Evolutionary conservation across 2,113 vertebrate species (phyloP).

Genomic region (Cyanoliseus patagonus): DNA sequence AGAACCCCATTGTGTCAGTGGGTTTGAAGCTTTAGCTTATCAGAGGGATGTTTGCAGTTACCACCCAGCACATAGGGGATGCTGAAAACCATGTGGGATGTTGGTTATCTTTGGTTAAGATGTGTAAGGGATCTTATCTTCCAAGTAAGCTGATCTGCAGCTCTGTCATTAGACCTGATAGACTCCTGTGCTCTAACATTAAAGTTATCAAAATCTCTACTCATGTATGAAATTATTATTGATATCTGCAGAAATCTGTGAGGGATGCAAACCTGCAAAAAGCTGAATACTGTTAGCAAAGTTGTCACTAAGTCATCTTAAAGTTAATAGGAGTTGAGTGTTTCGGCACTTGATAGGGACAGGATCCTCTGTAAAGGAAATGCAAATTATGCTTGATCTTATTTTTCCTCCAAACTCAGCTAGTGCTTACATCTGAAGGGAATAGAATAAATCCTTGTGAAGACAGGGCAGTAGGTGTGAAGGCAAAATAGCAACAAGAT

Average conservation of each 20-base stretch:
- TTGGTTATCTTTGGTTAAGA: background rate
- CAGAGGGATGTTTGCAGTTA: background rate
- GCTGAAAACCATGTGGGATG: background rate
- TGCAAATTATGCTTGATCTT: background rate
- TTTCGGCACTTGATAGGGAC: background rate
- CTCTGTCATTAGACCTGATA: background rate
- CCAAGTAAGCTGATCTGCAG: background rate
- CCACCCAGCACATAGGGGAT: background rate
- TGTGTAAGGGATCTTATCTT: background rate
- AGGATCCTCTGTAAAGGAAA: background rate
- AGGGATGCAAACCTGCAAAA: background rate
- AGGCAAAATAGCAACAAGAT: background rate
- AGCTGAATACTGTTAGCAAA: background rate
- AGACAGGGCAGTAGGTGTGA: background rate
- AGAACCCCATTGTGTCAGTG: background rate
- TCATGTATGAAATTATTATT: background rate
- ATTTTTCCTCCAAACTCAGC: background rate
- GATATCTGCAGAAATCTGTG: background rate
- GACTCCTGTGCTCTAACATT: background rate
- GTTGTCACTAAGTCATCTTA: fast-evolving
- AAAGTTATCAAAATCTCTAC: background rate
- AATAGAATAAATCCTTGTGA: background rate
- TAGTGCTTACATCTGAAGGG: background rate
- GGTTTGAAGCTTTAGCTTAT: background rate
- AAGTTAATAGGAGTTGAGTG: background rate